phyloP scores from a whole-genome alignment of 2,888 invertebrate species.

The Laspeyria flexula region DNA sequence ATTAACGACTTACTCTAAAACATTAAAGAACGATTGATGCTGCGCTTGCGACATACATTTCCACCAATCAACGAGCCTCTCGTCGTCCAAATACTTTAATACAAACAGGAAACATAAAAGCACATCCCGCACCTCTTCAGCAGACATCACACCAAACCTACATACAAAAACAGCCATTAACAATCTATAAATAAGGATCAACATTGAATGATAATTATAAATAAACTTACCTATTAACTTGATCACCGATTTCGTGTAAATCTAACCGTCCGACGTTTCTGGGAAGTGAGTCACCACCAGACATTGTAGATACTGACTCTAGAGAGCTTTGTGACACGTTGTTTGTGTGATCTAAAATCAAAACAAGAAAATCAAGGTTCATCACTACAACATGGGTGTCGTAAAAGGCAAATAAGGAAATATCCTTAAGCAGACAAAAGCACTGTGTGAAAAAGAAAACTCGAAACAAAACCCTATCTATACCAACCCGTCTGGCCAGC shows the following conservation, averaged over 20 bases:
- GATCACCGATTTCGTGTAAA: constrained; percentile 79
- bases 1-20: constrained; percentile 89
- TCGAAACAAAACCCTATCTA: no score
- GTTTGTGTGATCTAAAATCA: constrained; percentile 87
- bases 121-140: constrained; percentile 94
- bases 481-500: no score
- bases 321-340: constrained; percentile 91
- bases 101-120: constrained; percentile 96
- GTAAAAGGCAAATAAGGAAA: neutral
- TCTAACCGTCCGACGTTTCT: constrained; percentile 72
- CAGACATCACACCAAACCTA: constrained; percentile 84
- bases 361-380: neutral
- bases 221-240: constrained; percentile 78
- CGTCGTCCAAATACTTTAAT: constrained; percentile 95
- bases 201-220: neutral
- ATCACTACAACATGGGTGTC: no score
- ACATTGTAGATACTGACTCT: constrained; percentile 91
- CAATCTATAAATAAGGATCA: neutral
- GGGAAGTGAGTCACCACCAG: constrained; percentile 85
- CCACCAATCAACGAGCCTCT: constrained; percentile 96
- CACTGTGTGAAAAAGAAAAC: no score
- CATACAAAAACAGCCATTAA: constrained; percentile 42
- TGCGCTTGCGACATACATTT: constrained; percentile 93
- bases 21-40: constrained; percentile 93
- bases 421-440: no score